phyloP scores from a whole-genome alignment of 2,888 invertebrate genomes.

The Cheilosia scutellata region DNA sequence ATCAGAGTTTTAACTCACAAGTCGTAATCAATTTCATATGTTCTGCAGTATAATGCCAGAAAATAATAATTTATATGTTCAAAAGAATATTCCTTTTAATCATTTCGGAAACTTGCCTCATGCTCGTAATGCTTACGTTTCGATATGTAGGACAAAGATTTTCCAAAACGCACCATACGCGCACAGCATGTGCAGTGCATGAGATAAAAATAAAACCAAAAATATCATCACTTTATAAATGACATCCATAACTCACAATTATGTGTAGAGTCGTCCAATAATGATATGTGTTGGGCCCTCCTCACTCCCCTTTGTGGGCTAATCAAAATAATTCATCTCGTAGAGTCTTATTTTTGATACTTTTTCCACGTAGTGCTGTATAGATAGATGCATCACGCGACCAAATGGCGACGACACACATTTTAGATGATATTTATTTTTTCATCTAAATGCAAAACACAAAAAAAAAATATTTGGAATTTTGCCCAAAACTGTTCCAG shows the following conservation, averaged over 20 bases:
- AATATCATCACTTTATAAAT: slow-evolving; percentile 46
- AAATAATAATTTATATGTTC: slow-evolving; percentile 31
- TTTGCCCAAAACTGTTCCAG: slow-evolving; percentile 68
- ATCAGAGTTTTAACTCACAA: slow-evolving; percentile 30
- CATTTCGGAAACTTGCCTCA: slow-evolving; percentile 43
- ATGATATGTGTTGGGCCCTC: neutral
- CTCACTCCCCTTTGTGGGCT: slow-evolving; percentile 35
- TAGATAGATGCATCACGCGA: slow-evolving; percentile 56
- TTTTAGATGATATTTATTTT: slow-evolving; percentile 40
- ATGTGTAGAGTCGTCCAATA: slow-evolving; percentile 61
- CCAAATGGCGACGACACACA: slow-evolving; percentile 71
- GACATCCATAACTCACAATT: slow-evolving; percentile 59
- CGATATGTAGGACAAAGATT: slow-evolving; percentile 59
- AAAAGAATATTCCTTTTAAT: slow-evolving; percentile 38
- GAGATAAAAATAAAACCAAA: slow-evolving; percentile 52
- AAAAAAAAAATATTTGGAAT: slow-evolving; percentile 49
- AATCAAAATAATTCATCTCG: slow-evolving; percentile 71
- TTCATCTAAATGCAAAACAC: slow-evolving; percentile 13
- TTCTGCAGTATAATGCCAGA: slow-evolving; percentile 37
- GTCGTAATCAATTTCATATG: slow-evolving; percentile 56
- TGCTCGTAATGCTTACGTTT: neutral
- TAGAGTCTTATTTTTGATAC: slow-evolving; percentile 54
- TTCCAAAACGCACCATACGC: slow-evolving; percentile 66
- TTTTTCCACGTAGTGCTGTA: slow-evolving; percentile 36
- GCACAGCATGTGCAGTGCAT: slow-evolving; percentile 69